Evolutionary conservation across 2,113 vertebrate genomes (phyloP).

Genomic region (Pagrus major): DNA sequence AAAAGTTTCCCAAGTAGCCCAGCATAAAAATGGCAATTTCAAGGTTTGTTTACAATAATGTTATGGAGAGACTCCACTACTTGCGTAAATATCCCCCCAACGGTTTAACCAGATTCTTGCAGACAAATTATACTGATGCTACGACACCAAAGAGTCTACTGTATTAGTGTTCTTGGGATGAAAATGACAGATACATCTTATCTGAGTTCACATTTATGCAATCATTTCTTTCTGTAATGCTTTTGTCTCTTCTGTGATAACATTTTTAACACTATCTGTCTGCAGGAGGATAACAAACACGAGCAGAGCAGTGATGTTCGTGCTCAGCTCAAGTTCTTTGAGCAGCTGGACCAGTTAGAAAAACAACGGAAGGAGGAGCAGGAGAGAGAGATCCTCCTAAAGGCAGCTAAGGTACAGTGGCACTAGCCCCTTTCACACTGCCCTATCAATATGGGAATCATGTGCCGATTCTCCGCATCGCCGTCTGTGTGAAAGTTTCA

Average conservation of each 20-base stretch:
- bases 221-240: neutral
- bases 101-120: neutral
- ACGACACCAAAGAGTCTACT: neutral
- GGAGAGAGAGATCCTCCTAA: conserved; percentile 97
- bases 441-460: too few species aligned
- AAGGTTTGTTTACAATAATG: conserved; percentile 83
- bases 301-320: conserved; percentile 94
- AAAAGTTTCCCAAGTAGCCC: conserved; percentile 93
- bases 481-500: too few species aligned
- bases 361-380: conserved; percentile 97
- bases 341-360: conserved; percentile 97
- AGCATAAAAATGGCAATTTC: conserved; percentile 93
- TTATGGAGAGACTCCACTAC: neutral
- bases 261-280: conserved; percentile 11
- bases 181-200: neutral
- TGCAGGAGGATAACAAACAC: conserved; percentile 92
- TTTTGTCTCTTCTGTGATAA: neutral
- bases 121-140: neutral
- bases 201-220: neutral
- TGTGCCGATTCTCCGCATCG: too few species aligned
- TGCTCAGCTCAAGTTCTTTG: conserved; percentile 95
- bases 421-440: too few species aligned
- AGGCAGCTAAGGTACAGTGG: conserved; percentile 93
- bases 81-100: too few species aligned
- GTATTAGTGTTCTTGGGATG: neutral